Evolutionary conservation across 2,113 vertebrate genomes (phyloP).

Genomic region (Istiophorus platypterus): DNA sequence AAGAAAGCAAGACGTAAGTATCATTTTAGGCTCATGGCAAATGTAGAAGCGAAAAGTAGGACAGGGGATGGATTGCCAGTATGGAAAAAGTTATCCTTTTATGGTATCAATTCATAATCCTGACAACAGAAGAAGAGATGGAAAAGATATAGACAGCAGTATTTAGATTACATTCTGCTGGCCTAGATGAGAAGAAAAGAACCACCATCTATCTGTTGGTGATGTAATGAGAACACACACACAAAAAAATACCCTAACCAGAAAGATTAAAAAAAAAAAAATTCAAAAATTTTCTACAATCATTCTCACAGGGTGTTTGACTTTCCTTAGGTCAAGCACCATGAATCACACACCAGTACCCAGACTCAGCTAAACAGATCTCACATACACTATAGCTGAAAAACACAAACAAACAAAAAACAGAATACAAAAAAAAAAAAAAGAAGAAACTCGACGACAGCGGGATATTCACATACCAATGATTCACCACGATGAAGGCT

Average conservation of each 20-base stretch:
- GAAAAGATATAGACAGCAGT: conserved; percentile 14
- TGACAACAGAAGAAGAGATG: conserved; percentile 29
- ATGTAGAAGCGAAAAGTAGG: conserved; percentile 41
- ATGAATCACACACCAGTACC: conserved; percentile 25
- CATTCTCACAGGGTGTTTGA: too few relatives aligned
- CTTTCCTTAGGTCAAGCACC: conserved; percentile 47
- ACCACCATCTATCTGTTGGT: conserved; percentile 30
- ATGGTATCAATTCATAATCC: conserved; percentile 39
- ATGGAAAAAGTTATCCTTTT: conserved; percentile 47
- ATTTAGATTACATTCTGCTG: conserved; percentile 25
- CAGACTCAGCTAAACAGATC: conserved; percentile 31
- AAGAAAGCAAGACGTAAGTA: conserved; percentile 37
- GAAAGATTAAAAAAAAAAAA: conserved; percentile 26
- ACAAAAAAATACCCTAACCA: conserved; percentile 13
- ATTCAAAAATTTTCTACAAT: conserved; percentile 8
- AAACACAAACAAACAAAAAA: too few relatives aligned
- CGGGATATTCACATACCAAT: conserved; percentile 18
- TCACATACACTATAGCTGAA: conserved; percentile 22
- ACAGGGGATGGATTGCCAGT: conserved; percentile 30
- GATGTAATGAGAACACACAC: conserved; percentile 40
- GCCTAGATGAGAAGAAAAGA: conserved; percentile 38
- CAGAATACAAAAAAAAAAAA: conserved; percentile 11
- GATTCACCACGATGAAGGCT: conserved; percentile 1
- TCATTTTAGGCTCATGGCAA: conserved; percentile 48
- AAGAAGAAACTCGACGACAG: not conserved